These are phyloP conservation scores for Synergus laeviventris DNA, from an alignment of 2,888 invertebrate species.

Conservation along the genomic window DNA sequence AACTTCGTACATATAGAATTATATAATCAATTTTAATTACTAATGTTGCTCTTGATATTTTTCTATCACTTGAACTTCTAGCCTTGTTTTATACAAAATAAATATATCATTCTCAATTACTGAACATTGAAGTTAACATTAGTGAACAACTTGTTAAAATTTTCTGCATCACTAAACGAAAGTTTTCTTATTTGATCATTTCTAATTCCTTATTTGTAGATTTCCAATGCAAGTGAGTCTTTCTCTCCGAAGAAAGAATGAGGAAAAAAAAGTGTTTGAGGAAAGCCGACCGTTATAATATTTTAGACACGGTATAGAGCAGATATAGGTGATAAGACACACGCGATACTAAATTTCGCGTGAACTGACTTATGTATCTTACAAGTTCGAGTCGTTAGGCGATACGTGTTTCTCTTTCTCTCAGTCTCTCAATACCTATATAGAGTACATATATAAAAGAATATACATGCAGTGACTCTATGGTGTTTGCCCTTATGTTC, in stretches of 20 bases:
- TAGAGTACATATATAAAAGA: neutral
- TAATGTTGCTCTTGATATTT: neutral
- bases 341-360: constrained; percentile 38
- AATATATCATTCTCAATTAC: neutral
- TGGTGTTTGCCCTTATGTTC: constrained; percentile 13
- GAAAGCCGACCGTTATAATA: constrained; percentile 37
- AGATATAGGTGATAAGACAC: constrained; percentile 36
- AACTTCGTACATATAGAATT: no score
- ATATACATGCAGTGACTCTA: neutral
- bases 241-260: neutral
- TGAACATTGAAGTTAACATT: neutral
- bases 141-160: neutral
- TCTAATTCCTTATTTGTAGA: constrained; percentile 16
- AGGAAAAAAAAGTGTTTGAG: constrained; percentile 6
- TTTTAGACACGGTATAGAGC: constrained; percentile 31
- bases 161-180: constrained; percentile 9
- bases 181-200: neutral
- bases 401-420: constrained; percentile 20
- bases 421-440: neutral
- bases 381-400: constrained; percentile 28
- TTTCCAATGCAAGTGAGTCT: constrained; percentile 9
- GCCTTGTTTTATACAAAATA: neutral
- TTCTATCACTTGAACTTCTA: neutral
- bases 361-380: constrained; percentile 28
- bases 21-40: neutral